Percentiles rank a stretch among this genome's conserved stretches.
These are phyloP conservation scores for Ormyrus thymus DNA, from an alignment of 2,888 invertebrate genomes.

Conservation along the genomic window DNA sequence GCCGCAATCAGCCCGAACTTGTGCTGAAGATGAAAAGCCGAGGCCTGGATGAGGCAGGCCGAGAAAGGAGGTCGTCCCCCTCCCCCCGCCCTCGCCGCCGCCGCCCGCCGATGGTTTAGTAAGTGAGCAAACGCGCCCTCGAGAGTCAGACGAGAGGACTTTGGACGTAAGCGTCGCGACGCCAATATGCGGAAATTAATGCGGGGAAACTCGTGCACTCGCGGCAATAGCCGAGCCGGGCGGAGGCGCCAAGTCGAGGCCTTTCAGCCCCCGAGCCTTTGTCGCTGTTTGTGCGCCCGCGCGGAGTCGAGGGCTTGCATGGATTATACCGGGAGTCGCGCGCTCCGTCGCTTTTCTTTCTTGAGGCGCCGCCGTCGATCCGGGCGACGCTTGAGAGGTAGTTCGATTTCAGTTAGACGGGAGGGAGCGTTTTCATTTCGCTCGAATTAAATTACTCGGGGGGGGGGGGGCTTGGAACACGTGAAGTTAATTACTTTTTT, in stretches of 20 bases:
- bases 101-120: slow-evolving; percentile 30
- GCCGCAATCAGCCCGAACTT: background rate
- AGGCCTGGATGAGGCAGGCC: background rate
- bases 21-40: slow-evolving; percentile 26
- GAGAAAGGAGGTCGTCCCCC: slow-evolving; percentile 22
- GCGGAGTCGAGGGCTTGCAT: background rate
- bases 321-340: background rate
- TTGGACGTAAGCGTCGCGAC: slow-evolving; percentile 1
- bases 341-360: no score
- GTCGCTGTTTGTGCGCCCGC: background rate
- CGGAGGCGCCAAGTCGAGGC: background rate
- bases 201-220: slow-evolving; percentile 27
- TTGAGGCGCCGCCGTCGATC: no score
- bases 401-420: no score
- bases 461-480: no score
- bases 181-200: slow-evolving; percentile 48
- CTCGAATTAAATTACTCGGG: no score
- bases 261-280: background rate
- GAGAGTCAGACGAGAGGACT: background rate
- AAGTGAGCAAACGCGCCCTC: slow-evolving; percentile 24
- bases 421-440: no score
- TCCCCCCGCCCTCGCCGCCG: no score
- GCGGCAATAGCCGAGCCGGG: background rate
- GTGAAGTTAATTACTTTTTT: no score
- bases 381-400: no score